Evolutionary conservation across 2,797 vertebrate species (phyloP), one percentile per base, ranked within the genome.

Genomic region (Acanthurus lineatus): DNA sequence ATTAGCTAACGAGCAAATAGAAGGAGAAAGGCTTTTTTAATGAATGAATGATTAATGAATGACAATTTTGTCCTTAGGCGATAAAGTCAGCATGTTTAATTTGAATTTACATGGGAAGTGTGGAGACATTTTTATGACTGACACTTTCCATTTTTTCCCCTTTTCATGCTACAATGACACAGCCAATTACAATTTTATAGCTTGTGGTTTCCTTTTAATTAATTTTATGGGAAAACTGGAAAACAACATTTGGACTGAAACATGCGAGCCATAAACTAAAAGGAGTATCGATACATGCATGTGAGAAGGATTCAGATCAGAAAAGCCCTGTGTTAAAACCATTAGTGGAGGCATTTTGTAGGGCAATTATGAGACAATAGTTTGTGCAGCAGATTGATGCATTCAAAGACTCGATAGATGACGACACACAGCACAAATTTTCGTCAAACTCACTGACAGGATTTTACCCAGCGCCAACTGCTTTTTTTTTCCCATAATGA

Each of bases 221-320:
- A 72, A 49, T 58, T 68, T 59, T 17, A 72, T 42, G 35, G 49
- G 6, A 20, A 14, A 59, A 56, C 28, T 44, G 45, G 35, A 62
- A 57, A 59, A 72, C 8, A 16, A 17, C 19, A 53, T 61, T 28
- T 22, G 6, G 11, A 22, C 12, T 22, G 9, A 57, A 45, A 52
- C 17, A 12, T 19, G 14, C 5, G 9, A 32, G 2, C 32, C 17
- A 38, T 7, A n/a, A 63, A 48, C 10, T n/a, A 57, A 20, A 28
- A 42, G 44, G 12, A 4, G 10, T 11, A 4, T 16, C 1, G 5
- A 48, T 28, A 38, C 2, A 44, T n/a, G 22, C 40, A n/a, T 45
- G 16, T 35, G 17, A 17, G n/a, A 14, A 12, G 38, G n/a, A 14
- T 42, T 60, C 58, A 44, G 12, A 7, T 1, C 4, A 0, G 35